These are phyloP conservation scores for Nyctibius bracteatus DNA, from an alignment of 2,113 vertebrate genomes.

Conservation along the genomic window DNA sequence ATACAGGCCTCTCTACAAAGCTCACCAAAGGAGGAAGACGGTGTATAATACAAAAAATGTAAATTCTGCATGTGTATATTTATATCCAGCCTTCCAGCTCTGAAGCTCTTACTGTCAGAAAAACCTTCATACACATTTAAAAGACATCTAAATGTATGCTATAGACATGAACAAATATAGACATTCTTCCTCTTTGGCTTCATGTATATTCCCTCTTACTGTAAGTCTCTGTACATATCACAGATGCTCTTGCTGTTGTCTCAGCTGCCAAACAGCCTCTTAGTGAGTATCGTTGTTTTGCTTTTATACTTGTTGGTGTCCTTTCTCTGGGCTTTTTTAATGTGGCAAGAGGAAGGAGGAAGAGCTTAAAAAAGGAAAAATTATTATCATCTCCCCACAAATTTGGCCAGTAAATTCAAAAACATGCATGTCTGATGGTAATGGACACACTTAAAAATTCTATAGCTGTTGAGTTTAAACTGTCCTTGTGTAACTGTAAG, in stretches of 20 bases:
- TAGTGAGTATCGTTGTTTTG: neutral
- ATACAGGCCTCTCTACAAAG: neutral
- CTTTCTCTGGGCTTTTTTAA: neutral
- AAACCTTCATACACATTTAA: neutral
- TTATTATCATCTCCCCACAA: too few relatives aligned
- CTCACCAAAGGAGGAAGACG: neutral
- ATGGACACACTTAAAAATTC: neutral
- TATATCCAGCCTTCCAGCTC: neutral
- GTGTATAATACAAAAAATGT: neutral
- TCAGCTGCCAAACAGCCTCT: neutral
- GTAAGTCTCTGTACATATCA: neutral
- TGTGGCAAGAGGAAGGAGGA: neutral
- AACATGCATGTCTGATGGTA: neutral
- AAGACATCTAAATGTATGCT: neutral
- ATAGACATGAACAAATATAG: neutral
- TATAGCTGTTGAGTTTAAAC: neutral
- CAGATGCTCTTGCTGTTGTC: neutral
- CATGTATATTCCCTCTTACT: neutral
- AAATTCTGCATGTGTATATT: neutral
- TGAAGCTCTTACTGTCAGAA: neutral
- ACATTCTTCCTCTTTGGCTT: neutral
- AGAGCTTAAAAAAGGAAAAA: neutral
- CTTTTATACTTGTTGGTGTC: neutral
- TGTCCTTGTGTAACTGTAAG: neutral
- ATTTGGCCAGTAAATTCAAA: neutral